Conservation (phyloP, 1,140 invertebrate genomes). For the Zaprionus kolodkinae region DNA sequence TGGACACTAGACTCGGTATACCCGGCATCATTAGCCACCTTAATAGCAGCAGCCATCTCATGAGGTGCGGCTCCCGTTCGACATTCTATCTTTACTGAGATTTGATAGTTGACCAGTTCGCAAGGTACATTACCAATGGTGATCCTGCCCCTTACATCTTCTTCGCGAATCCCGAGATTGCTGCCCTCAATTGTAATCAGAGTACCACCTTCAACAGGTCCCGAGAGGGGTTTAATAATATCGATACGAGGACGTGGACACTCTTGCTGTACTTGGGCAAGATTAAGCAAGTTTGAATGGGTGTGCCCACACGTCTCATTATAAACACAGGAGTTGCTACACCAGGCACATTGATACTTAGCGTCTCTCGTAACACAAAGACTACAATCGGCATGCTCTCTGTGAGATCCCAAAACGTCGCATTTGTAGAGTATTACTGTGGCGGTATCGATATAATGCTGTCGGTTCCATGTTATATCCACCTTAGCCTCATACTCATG, state of each 20-base stretch:
- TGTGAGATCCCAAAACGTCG: constrained; percentile 95
- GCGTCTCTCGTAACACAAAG: constrained; percentile 94
- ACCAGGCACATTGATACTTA: constrained; percentile 97
- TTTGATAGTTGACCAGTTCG: constrained; percentile 94
- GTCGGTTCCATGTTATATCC: constrained; percentile 95
- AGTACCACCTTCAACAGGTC: constrained; percentile 98
- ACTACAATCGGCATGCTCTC: constrained; percentile 96
- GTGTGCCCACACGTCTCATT: constrained; percentile 89
- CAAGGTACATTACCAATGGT: constrained; percentile 96
- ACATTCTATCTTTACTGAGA: constrained; percentile 96
- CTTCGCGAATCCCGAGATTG: constrained; percentile 95
- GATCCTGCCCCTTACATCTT: constrained; percentile 96
- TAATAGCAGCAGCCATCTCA: constrained; percentile 91
- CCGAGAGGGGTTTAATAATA: constrained; percentile 96
- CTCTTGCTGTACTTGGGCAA: constrained; percentile 88
- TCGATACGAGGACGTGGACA: constrained; percentile 97
- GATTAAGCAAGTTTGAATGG: not conserved
- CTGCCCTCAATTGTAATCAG: constrained; percentile 97
- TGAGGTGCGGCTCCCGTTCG: constrained; percentile 91
- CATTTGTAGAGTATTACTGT: constrained; percentile 97
- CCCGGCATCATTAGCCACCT: constrained; percentile 95
- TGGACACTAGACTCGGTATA: constrained; percentile 94
- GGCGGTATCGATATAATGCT: constrained; percentile 95
- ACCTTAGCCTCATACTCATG: constrained; percentile 95
- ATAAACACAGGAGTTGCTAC: constrained; percentile 93